Conservation (phyloP, 2,113 vertebrate species). For the Promerops cafer region DNA sequence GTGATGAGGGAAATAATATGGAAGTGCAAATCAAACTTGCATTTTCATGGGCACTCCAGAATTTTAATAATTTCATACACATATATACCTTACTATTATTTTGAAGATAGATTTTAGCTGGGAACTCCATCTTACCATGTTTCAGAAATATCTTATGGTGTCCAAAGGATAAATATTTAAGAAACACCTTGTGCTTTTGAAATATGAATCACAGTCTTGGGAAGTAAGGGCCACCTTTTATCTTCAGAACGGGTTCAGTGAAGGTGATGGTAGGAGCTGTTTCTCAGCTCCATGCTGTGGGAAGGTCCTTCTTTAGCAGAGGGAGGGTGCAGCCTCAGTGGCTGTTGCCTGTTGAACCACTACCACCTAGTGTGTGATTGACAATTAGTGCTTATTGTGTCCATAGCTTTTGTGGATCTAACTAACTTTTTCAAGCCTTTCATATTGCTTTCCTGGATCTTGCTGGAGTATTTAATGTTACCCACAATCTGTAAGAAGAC, state of each 20-base stretch:
- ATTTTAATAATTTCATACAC: neutral
- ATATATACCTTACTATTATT: neutral
- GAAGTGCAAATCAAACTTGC: neutral
- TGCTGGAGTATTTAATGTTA: neutral
- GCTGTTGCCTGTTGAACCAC: neutral
- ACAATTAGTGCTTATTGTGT: neutral
- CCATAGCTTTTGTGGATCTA: neutral
- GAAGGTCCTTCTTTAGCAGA: neutral
- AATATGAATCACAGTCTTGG: neutral
- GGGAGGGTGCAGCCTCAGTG: rapidly evolving
- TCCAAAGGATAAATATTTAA: neutral
- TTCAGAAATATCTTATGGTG: neutral
- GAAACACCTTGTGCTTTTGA: neutral
- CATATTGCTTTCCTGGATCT: neutral
- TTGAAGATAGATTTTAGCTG: neutral
- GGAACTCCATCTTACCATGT: neutral
- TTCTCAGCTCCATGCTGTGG: neutral
- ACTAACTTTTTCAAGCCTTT: neutral
- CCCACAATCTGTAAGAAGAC: neutral
- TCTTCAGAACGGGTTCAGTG: neutral
- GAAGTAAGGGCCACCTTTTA: neutral
- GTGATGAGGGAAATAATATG: neutral
- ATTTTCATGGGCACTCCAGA: neutral
- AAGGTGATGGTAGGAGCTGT: rapidly evolving
- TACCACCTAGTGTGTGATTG: neutral